Conservation (phyloP, 2,797 vertebrate species). For the Macropodus opercularis region DNA sequence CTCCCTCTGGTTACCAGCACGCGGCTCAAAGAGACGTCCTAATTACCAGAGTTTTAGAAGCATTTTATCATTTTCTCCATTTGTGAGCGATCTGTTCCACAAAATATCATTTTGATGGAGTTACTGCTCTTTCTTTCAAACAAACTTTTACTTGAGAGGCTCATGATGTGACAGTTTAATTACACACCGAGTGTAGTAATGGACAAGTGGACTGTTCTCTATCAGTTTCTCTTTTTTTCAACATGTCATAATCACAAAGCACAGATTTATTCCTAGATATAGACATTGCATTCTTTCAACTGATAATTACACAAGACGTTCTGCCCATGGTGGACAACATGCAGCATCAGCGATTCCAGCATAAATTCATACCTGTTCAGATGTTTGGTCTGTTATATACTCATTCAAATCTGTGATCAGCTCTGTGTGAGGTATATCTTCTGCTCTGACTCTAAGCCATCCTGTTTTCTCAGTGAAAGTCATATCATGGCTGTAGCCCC, state of each 20-base stretch:
- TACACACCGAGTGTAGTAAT: slow-evolving; percentile 31
- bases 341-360: not conserved
- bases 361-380: too few relatives aligned
- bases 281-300: slow-evolving; percentile 14
- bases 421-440: not conserved
- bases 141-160: slow-evolving; percentile 14
- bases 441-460: slow-evolving; percentile 8
- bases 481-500: slow-evolving; percentile 13
- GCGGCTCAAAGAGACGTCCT: slow-evolving; percentile 76
- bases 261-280: slow-evolving; percentile 21
- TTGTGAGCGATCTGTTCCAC: slow-evolving; percentile 30
- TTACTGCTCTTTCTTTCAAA: slow-evolving; percentile 17
- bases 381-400: too few relatives aligned
- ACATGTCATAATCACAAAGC: slow-evolving; percentile 29
- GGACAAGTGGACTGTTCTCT: slow-evolving; percentile 29
- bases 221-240: slow-evolving; percentile 31
- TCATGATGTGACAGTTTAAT: slow-evolving; percentile 42
- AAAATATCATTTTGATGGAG: slow-evolving; percentile 32
- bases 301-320: slow-evolving; percentile 3
- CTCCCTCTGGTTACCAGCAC: slow-evolving; percentile 73
- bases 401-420: not conserved
- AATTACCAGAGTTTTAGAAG: slow-evolving; percentile 49
- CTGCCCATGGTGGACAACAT: not conserved
- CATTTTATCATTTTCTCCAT: slow-evolving; percentile 40
- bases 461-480: not conserved